phyloP scores from a whole-genome alignment of 2,888 invertebrate genomes.

The Cerastis leucographa region DNA sequence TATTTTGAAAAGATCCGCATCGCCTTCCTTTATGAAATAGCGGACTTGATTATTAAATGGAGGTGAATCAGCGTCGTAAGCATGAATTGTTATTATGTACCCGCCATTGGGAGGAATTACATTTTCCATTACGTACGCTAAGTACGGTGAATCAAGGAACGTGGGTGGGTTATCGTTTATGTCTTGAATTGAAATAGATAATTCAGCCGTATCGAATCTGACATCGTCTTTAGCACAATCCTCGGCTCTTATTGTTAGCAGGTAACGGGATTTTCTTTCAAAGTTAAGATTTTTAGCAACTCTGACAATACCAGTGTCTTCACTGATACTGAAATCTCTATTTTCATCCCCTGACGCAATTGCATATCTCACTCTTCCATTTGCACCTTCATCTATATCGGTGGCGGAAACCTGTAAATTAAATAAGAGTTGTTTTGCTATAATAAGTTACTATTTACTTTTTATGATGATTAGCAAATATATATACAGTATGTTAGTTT shows the following conservation, averaged over 20 bases:
- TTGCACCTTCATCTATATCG: conserved; percentile 96
- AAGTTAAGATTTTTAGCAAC: conserved; percentile 98
- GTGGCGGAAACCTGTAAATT: conserved; percentile 95
- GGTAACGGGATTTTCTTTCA: conserved; percentile 96
- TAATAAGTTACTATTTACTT: not conserved
- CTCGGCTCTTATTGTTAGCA: conserved; percentile 96
- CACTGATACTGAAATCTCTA: conserved; percentile 97
- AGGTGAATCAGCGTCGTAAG: conserved; percentile 97
- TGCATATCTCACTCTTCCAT: conserved; percentile 97
- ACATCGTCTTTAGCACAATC: conserved; percentile 95
- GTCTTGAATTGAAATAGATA: conserved; percentile 96
- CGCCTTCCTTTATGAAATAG: conserved; percentile 98
- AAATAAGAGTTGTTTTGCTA: conserved; percentile 1
- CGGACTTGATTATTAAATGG: conserved; percentile 97
- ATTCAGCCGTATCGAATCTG: conserved; percentile 94
- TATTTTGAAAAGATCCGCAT: conserved; percentile 97
- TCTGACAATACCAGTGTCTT: conserved; percentile 97
- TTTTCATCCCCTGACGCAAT: conserved; percentile 97
- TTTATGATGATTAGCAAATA: not conserved
- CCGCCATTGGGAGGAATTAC: conserved; percentile 95
- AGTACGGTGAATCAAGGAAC: conserved; percentile 98
- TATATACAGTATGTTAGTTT: too few relatives aligned
- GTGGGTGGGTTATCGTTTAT: conserved; percentile 98
- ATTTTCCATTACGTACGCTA: conserved; percentile 98
- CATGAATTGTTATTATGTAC: conserved; percentile 95